A percentile compares a stretch with the other conserved stretches of the same genome.
phyloP scores from a whole-genome alignment of 2,888 invertebrate species.

The Scaptomyza flava region DNA sequence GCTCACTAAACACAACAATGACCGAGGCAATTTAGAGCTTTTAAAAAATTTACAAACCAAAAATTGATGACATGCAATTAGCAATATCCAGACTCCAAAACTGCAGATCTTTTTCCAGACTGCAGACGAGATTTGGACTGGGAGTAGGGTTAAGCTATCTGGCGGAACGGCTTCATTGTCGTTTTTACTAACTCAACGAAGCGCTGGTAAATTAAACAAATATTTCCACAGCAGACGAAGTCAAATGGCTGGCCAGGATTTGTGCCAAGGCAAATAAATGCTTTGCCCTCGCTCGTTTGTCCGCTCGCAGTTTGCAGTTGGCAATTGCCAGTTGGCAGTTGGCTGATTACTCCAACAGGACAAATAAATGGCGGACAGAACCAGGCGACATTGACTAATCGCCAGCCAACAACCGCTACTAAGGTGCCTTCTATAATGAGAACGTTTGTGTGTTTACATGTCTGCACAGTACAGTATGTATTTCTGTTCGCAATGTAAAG shows the following conservation, averaged over 20 bases:
- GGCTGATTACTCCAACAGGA: constrained; percentile 73
- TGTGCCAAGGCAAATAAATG: constrained; percentile 69
- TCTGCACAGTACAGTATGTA: constrained; percentile 2
- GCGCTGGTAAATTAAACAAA: constrained; percentile 74
- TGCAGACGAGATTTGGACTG: background rate
- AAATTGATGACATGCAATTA: constrained; percentile 69
- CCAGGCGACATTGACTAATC: constrained; percentile 58
- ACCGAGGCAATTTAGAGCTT: constrained; percentile 69
- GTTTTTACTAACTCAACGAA: constrained; percentile 75
- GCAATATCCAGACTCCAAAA: constrained; percentile 18
- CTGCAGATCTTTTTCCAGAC: constrained; percentile 10
- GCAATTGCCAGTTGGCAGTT: constrained; percentile 33
- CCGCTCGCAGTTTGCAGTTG: constrained; percentile 3
- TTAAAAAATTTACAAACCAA: constrained; percentile 73
- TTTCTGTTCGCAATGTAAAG: background rate
- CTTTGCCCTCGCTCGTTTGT: constrained; percentile 27
- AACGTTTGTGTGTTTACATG: constrained; percentile 34
- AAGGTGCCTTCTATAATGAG: constrained; percentile 60
- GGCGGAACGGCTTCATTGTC: constrained; percentile 70
- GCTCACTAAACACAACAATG: constrained; percentile 75
- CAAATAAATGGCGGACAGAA: constrained; percentile 49
- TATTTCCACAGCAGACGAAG: constrained; percentile 70
- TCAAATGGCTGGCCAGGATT: constrained; percentile 70
- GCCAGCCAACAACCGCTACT: constrained; percentile 34
- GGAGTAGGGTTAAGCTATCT: constrained; percentile 13